Evolutionary conservation across 2,888 invertebrate genomes (phyloP), one percentile per base, ranked within the genome.

Genomic region (Pachymerium ferrugineum): DNA sequence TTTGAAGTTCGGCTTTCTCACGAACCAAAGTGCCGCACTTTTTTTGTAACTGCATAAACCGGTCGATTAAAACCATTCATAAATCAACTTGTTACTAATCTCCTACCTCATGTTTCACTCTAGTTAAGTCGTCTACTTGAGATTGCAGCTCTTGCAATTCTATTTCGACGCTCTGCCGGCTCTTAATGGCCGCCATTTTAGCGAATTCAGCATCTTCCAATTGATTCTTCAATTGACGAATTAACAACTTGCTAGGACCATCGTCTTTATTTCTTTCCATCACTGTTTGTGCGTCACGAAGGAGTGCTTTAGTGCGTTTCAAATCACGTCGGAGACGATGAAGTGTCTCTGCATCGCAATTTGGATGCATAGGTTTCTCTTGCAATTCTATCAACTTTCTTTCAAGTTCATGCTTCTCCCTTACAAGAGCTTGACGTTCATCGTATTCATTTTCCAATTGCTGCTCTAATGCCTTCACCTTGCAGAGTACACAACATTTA

Each of bases 381-480:
- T 91, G 90, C 25, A 92, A 85, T 28, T 92, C 88, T 16, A 91
- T 89, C 16, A 96, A 85, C 10, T 94, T 87, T 3, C 94, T 86
- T 83, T 97, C 97, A 75, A 97, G 83, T 80, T 96, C 94, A 81
- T 96, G 93, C 75, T 95, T 92, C 80, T 97, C 95, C 12, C 94
- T 88, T 38, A 94, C 83, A 69, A 96, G 84, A 75, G 90, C 83
- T 38, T 94, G 94, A 42, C 96, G 87, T 82, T 96, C 95, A 76
- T 94, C 92, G 82, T 96, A 95, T 82, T 97, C 96, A 78, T 91
- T 92, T 82, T 97, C 96, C 77, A 97, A 83, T 81, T 97, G 96
- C 22, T 90, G 89, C 83, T 97, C 96, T 78, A 97, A 85, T 74
- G 92, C 79, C 90, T 91, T 82, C n/a, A 84, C 80, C 82, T 82